Percentiles rank a stretch among this genome's conserved stretches.
Conservation (phyloP, 2,797 vertebrate genomes). For the Lepilemur septentrionalis region DNA sequence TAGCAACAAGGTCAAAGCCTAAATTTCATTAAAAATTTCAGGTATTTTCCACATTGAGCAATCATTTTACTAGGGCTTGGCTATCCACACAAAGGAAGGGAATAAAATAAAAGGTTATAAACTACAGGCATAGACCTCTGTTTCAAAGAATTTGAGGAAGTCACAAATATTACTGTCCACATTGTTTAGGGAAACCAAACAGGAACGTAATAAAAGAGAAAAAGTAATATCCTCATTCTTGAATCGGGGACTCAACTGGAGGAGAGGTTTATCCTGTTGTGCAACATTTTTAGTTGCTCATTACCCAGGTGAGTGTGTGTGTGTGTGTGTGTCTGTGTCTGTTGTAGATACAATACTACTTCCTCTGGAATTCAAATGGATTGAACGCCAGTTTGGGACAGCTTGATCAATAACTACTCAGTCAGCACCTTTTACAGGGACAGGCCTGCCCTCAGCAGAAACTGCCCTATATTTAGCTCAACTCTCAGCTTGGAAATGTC, state of each 20-base stretch:
- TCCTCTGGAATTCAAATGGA: neutral
- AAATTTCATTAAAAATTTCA: neutral
- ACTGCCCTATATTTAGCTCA: neutral
- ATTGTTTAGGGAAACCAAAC: neutral
- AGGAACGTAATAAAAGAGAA: neutral
- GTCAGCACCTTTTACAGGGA: neutral
- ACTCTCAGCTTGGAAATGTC: neutral
- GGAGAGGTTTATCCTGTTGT: neutral
- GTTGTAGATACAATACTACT: neutral
- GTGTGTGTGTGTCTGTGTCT: neutral
- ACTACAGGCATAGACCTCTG: neutral
- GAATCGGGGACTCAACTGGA: neutral
- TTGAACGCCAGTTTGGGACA: neutral
- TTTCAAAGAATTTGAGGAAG: neutral
- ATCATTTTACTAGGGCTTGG: neutral
- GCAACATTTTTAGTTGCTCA: neutral
- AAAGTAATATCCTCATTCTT: neutral
- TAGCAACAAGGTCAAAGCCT: neutral
- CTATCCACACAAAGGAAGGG: neutral
- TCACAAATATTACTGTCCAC: neutral
- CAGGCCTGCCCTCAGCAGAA: neutral
- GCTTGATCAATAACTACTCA: neutral
- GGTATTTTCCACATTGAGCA: neutral
- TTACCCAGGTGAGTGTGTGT: neutral
- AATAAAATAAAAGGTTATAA: neutral